phyloP scores from a whole-genome alignment of 2,797 vertebrate genomes.

The Spizella passerina region DNA sequence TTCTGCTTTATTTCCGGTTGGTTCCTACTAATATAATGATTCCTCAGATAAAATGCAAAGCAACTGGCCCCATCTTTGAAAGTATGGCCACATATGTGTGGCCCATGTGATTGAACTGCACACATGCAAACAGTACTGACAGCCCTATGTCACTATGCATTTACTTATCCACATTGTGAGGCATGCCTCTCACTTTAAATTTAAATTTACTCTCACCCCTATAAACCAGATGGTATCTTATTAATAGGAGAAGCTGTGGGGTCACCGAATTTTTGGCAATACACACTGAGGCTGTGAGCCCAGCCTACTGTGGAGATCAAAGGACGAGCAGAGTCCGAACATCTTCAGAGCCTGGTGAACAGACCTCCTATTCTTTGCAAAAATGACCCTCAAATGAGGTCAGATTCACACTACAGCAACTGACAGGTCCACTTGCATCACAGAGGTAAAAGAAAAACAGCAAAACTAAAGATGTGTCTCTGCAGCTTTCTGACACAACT shows the following conservation, averaged over 20 bases:
- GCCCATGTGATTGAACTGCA: not conserved
- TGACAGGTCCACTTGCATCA: not conserved
- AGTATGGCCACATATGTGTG: not conserved
- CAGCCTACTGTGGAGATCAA: slow-evolving; percentile 34
- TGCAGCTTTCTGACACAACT: not conserved
- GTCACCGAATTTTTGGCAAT: slow-evolving; percentile 39
- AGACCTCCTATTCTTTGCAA: slow-evolving; percentile 16
- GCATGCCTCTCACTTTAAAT: not conserved
- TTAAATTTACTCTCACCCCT: not conserved
- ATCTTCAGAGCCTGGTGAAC: slow-evolving; percentile 29
- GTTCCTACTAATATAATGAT: not conserved
- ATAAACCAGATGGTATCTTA: slow-evolving; percentile 18
- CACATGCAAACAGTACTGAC: not conserved
- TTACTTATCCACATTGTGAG: not conserved
- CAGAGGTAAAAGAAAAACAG: not conserved
- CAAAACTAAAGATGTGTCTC: not conserved
- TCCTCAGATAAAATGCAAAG: not conserved
- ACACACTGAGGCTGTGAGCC: not conserved
- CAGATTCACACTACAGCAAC: slow-evolving; percentile 13
- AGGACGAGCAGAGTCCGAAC: not conserved
- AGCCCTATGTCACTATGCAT: not conserved
- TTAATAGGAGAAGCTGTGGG: not conserved
- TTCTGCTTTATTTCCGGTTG: not conserved
- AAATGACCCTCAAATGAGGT: slow-evolving; percentile 11
- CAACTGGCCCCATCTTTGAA: not conserved